phyloP scores from a whole-genome alignment of 2,113 vertebrate species.

The Perca schrenkii region DNA sequence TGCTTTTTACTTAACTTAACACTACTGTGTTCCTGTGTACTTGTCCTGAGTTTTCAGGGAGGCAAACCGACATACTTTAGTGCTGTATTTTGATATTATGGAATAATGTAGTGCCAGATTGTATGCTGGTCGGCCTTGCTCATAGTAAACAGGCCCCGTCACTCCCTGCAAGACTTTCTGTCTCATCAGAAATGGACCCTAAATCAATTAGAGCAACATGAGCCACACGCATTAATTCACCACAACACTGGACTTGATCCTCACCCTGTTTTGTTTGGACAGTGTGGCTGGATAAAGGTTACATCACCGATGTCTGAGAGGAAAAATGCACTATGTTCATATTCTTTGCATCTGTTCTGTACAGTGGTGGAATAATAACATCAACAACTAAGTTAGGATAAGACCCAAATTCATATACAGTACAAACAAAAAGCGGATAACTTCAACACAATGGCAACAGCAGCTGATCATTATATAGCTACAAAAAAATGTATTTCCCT shows the following conservation, averaged over 20 bases:
- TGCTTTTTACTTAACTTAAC: neutral
- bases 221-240: neutral
- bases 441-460: neutral
- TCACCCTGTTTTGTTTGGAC: slow-evolving; percentile 27
- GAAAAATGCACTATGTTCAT: neutral
- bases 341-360: neutral
- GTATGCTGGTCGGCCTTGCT: too few relatives aligned
- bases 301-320: neutral
- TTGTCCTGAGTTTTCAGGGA: neutral
- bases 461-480: neutral
- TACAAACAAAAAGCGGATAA: neutral
- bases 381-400: neutral
- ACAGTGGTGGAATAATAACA: neutral
- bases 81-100: neutral
- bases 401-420: neutral
- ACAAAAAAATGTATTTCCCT: neutral
- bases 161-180: neutral
- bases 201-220: slow-evolving; percentile 39
- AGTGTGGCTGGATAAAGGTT: neutral
- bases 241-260: slow-evolving; percentile 1
- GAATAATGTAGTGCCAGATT: neutral
- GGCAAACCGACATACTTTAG: neutral
- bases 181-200: slow-evolving; percentile 14
- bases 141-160: neutral
- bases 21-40: too few relatives aligned